These are phyloP conservation scores for Clarias pachynema DNA, from an alignment of 2,797 vertebrate genomes.

Conservation along the genomic window DNA sequence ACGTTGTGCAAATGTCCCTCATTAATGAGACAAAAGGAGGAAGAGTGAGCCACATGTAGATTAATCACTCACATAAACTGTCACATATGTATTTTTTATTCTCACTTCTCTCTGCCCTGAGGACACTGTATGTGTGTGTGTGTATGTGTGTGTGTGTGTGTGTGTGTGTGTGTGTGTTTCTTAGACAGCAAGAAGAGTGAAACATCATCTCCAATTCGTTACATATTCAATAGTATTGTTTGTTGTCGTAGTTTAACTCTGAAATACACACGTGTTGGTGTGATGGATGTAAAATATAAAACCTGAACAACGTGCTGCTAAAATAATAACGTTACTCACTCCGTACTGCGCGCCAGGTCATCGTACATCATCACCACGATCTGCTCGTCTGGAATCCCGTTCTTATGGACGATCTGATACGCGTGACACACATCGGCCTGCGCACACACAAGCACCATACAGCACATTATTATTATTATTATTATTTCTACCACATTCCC, in stretches of 20 bases:
- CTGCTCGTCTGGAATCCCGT: slow-evolving; percentile 95
- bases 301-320: neutral
- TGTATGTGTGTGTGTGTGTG: neutral
- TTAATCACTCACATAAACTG: neutral
- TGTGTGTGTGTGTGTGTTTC: neutral
- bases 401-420: slow-evolving; percentile 92
- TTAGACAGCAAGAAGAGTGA: neutral
- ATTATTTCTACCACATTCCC: neutral
- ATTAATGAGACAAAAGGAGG: neutral
- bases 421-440: slow-evolving; percentile 95
- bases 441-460: neutral
- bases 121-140: too few relatives aligned
- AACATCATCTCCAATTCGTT: neutral
- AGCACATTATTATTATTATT: neutral
- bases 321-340: slow-evolving; percentile 78
- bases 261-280: too few relatives aligned
- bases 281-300: neutral
- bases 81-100: neutral
- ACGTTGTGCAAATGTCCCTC: neutral
- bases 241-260: neutral
- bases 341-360: slow-evolving; percentile 82
- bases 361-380: slow-evolving; percentile 98
- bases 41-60: neutral
- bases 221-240: neutral
- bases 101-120: neutral